Conservation (phyloP, 2,797 vertebrate species). For the Phrynocephalus guinanensis region DNA sequence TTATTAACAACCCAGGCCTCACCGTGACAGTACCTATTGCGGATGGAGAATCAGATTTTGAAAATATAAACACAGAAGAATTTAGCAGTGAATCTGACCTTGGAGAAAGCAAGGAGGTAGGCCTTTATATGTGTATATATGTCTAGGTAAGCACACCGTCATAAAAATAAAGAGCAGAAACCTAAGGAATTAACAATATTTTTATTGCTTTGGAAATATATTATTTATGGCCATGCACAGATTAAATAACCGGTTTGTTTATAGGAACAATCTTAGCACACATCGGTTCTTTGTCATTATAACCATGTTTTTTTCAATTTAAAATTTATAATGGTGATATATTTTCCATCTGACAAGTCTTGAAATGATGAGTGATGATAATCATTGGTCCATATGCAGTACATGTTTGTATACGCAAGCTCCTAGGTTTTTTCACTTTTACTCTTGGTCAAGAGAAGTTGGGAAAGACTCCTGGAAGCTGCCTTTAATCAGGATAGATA, state of each 20-base stretch:
- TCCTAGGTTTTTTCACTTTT: neutral
- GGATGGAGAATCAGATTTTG: slow-evolving; percentile 94
- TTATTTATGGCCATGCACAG: neutral
- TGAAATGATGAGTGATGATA: neutral
- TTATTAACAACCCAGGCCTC: slow-evolving; percentile 92
- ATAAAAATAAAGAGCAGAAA: neutral
- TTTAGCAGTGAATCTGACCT: slow-evolving; percentile 92
- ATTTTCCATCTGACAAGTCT: neutral
- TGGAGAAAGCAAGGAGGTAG: slow-evolving; percentile 90
- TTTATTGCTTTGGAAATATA: neutral
- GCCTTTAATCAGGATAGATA: neutral
- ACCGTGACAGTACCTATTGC: slow-evolving; percentile 95
- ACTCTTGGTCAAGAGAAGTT: neutral
- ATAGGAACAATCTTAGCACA: neutral
- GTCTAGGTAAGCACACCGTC: neutral
- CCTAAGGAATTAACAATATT: too few species aligned
- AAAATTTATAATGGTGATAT: neutral
- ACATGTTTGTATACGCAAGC: neutral
- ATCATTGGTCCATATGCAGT: neutral
- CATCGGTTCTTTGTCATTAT: neutral
- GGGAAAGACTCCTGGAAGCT: neutral
- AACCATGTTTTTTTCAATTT: neutral
- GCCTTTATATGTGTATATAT: slow-evolving; percentile 44
- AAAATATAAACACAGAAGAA: slow-evolving; percentile 94
- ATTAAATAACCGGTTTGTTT: neutral